Evolutionary conservation across 2,888 invertebrate genomes (phyloP).

Genomic region (Hemithea aestivaria): DNA sequence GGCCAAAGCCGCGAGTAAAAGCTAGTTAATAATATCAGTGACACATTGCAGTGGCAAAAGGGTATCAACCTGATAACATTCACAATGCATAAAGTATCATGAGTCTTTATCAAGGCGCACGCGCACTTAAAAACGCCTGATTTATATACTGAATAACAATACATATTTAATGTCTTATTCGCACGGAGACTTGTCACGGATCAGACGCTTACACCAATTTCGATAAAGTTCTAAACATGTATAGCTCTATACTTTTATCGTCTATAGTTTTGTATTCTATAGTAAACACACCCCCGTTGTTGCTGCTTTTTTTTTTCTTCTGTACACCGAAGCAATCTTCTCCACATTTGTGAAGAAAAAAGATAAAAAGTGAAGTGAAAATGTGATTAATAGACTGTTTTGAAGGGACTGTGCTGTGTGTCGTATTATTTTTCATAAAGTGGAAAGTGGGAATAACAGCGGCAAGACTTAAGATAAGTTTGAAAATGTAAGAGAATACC

Average conservation of each 20-base stretch:
- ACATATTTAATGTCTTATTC: slow-evolving; percentile 2
- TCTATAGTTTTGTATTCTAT: slow-evolving; percentile 27
- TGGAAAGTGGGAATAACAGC: too few relatives aligned
- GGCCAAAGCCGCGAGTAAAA: too few relatives aligned
- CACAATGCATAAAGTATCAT: too few relatives aligned
- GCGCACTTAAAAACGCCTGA: too few relatives aligned
- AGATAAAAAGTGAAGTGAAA: background rate
- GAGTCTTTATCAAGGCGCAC: too few relatives aligned
- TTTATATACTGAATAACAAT: slow-evolving; percentile 5
- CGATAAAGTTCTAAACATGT: slow-evolving; percentile 3
- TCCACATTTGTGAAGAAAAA: slow-evolving; percentile 6
- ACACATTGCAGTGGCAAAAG: too few relatives aligned
- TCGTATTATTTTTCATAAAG: too few relatives aligned
- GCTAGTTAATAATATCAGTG: too few relatives aligned
- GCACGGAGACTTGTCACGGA: background rate
- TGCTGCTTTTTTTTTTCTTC: slow-evolving; percentile 36
- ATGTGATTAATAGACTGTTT: background rate
- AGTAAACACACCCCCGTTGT: slow-evolving; percentile 27
- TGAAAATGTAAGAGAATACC: too few relatives aligned
- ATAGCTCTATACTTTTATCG: slow-evolving; percentile 19
- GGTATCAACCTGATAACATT: too few relatives aligned
- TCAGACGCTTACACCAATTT: slow-evolving; percentile 2
- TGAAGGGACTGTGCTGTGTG: too few relatives aligned
- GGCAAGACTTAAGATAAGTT: too few relatives aligned
- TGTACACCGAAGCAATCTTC: slow-evolving; percentile 36